phyloP scores from a whole-genome alignment of 1,140 invertebrate species.

The Pantala flavescens region DNA sequence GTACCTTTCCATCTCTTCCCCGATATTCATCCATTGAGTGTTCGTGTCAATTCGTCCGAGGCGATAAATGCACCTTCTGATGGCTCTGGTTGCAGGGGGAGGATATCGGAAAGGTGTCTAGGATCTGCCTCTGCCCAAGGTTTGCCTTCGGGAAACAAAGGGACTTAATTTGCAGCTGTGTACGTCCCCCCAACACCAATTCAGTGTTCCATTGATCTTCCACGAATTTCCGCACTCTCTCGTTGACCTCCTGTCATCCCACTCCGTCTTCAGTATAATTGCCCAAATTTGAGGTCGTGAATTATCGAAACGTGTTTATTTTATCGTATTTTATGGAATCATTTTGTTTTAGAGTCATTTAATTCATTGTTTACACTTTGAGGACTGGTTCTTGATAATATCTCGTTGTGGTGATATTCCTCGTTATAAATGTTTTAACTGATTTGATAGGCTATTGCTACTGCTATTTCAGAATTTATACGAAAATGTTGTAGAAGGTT shows the following conservation, averaged over 20 bases:
- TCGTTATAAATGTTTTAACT: too few relatives aligned
- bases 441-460: too few relatives aligned
- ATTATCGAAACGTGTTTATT: too few relatives aligned
- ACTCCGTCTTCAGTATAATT: background rate
- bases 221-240: background rate
- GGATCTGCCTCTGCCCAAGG: background rate
- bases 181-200: background rate
- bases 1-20: background rate
- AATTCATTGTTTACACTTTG: too few relatives aligned
- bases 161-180: background rate
- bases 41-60: background rate
- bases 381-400: too few relatives aligned
- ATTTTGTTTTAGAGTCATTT: too few relatives aligned
- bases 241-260: background rate
- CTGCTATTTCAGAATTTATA: too few relatives aligned
- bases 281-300: too few relatives aligned
- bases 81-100: background rate
- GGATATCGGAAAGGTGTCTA: background rate
- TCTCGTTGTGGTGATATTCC: too few relatives aligned
- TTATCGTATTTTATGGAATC: too few relatives aligned
- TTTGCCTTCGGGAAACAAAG: background rate
- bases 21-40: background rate
- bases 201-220: background rate
- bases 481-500: too few relatives aligned
- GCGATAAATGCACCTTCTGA: background rate